A percentile compares a stretch with the other conserved stretches of the same genome.
These are phyloP conservation scores for Sesia bembeciformis DNA, from an alignment of 2,888 invertebrate species.

Conservation along the genomic window DNA sequence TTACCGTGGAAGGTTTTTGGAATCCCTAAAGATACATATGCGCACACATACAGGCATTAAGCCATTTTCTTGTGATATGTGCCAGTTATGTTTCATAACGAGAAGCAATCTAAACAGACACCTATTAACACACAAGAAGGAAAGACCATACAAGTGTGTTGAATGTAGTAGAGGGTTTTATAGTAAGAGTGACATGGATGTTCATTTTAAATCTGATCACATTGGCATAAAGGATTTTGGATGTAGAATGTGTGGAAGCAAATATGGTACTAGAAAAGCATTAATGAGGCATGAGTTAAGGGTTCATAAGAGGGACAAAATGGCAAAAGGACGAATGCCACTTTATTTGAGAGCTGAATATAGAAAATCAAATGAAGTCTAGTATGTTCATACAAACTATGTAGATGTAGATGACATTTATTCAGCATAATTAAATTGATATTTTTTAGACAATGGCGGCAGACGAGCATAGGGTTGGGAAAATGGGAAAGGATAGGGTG, in stretches of 20 bases:
- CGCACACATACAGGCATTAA: conserved; percentile 41
- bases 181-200: conserved; percentile 32
- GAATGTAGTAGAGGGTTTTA: conserved; percentile 42
- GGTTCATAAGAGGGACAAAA: conserved; percentile 46
- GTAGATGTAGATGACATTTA: no score
- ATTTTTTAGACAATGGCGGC: no score
- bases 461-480: no score
- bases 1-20: conserved; percentile 37
- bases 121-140: conserved; percentile 38
- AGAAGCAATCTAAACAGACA: conserved; percentile 48
- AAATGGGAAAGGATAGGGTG: no score
- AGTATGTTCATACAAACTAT: no score
- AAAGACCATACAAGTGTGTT: conserved; percentile 35
- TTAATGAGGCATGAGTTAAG: conserved; percentile 45
- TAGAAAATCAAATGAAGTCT: conserved; percentile 9
- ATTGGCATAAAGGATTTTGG: conserved; percentile 36
- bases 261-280: conserved; percentile 41
- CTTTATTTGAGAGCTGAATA: conserved; percentile 43
- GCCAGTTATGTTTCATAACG: conserved; percentile 35
- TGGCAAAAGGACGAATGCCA: conserved; percentile 45
- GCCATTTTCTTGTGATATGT: conserved; percentile 42
- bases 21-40: conserved; percentile 42
- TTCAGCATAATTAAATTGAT: no score
- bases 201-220: conserved; percentile 43
- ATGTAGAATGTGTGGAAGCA: conserved; percentile 39